Base-by-base conservation (phyloP, 2,888 invertebrate species). In the Cepaea hortensis region DNA sequence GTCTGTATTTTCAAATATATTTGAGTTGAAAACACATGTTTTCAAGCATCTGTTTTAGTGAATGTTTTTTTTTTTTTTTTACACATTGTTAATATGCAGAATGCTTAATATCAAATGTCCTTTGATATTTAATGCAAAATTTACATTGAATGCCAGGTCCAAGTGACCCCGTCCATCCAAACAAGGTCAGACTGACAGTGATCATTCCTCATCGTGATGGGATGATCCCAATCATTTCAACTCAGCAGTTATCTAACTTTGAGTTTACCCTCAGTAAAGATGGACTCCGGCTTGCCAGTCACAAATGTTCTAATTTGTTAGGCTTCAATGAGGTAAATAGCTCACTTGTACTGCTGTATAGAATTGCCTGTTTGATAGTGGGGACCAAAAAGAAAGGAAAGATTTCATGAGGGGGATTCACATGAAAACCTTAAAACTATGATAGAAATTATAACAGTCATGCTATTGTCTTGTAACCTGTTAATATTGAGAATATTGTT, bases 131-230 rank as follows among this genome's bases (percentile, higher is more conserved):
- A 55, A 55, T 55, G 55, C 11, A 55, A 55, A 3, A n/a, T 81
- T 50, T n/a, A 62, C 15, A 9, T 15, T 23, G 55, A 20, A 55
- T 84, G 88, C 0, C 89, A 94, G 94, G 94, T 62, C 87, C 92
- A 7, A 91, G 92, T 81, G 93, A 94, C 87, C 90, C 89, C 5
- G 89, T 89, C 0, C 90, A 93, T 88, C 93, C 94, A 5, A 94
- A 94, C 90, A 91, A 91, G 77, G 92, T 94, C 13, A 91, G 91
- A 35, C 87, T 94, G 68, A 91, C 93, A 6, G 91, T 94, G 11
- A 91, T 90, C 20, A 90, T 94, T 72, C 94, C 94, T 0, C 94
- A 94, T 89, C 91, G 92, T 83, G 94, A 94, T 89, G 94, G 94
- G 35, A 92, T 94, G 91, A 87, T 94, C 35, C 94, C 94, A 0